Base-by-base conservation (phyloP, 1,140 invertebrate species). In the Notospermus geniculatus region DNA sequence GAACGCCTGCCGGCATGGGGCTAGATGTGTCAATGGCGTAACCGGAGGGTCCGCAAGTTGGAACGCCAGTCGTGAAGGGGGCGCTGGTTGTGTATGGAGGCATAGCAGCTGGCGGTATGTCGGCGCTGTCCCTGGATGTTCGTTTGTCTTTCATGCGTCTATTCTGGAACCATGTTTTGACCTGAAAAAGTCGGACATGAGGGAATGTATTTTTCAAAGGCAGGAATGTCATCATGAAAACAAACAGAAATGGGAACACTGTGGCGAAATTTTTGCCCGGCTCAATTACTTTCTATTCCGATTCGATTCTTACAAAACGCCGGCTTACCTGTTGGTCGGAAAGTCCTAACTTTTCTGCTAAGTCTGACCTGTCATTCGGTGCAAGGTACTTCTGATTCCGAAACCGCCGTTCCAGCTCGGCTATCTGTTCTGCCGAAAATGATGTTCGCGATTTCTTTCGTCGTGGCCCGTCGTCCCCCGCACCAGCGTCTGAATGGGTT, bases 401-500 rank as follows among this genome's bases (percentile, higher is more conserved):
- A 82, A 97, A 98, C 61, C 93, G 85, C 74, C 95, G 96, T 79
- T 97, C 95, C 73, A 98, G 82, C 80, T 96, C 93, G 81, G 95
- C 95, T 58, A 97, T 95, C 84, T 98, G 95, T 77, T 95, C 92
- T 80, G 96, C 96, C 36, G 93, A 97, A 83, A 98, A 98, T 0
- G 95, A 94, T 13, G 95, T 97, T 70, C 95, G 85, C 15, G 93
- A 95, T 85, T 98, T 98, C 80, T 94, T 86, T 36, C 32, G 32
- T 36, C 32, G 4, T 36, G 4, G 32, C 15, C 32, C 76, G 95
- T 96, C 86, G 96, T 95, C 17, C 58, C 55, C 65, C 25, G 59
- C 57, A 57, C 69, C 72, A 15, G 13, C 59, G 63, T 70, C 73
- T 68, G 43, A 52, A 67, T 22, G 27, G 1, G 7, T 29, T 17